Evolutionary conservation across 2,797 vertebrate genomes (phyloP), one percentile per base, ranked within the genome.

Genomic region (Argya squamiceps): DNA sequence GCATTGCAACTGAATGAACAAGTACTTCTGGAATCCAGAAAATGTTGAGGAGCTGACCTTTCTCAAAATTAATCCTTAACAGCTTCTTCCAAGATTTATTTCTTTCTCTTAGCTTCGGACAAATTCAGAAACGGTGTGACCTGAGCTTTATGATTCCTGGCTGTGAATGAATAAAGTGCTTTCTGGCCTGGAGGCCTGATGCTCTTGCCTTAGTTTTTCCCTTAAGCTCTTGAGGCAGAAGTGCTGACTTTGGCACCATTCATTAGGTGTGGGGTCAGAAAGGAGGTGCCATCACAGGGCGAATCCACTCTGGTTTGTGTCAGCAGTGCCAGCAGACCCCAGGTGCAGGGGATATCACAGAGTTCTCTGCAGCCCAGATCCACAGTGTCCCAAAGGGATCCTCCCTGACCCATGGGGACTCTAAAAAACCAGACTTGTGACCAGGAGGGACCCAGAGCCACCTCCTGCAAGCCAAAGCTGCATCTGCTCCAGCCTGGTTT

Each of bases 1-100:
- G 67, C 68, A 91, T 32, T 77, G 77, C 74, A 86, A 87, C 27
- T 55, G 76, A 88, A 92, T 75, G 74, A 91, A 78, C 74, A 75
- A 94, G 74, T 82, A 76, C 86, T 96, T 95, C 76, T 87, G 78
- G 89, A 96, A 93, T 79, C 59, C 86, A 93, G 81, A 95, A 96
- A 95, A 83, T 10, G 81, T 44, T 88, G 92, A 96, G 70, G 74
- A 92, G 58, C 32, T 89, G 92, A 97, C 84, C 93, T 96, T 94
- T 95, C 55, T 89, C 74, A 91, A 92, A 96, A 96, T 93, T 77
- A 95, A 93, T 94, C 83, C 74, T 84, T 81, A 93, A 64, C 70
- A 53, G 71, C 55, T 84, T 80, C 52, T 52, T 75, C 93, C 75
- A 88, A 92, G 92, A 96, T 97, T 91, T 94, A 88, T 96, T 95